Conservation (phyloP, 2,797 vertebrate species). For the Crocodylus rhombifer region DNA sequence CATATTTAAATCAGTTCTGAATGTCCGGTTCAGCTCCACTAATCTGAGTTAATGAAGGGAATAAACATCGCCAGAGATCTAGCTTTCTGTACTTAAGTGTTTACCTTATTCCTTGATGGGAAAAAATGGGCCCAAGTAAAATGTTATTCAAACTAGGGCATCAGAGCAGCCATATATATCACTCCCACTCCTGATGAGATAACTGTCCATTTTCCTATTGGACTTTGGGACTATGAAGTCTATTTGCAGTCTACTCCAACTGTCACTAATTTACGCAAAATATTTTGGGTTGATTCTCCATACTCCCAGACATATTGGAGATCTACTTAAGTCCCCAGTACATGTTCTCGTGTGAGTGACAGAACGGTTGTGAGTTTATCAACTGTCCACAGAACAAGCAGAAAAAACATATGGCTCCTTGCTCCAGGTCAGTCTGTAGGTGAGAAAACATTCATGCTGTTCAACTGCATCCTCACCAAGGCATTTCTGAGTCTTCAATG, state of each 20-base stretch:
- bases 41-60: not conserved
- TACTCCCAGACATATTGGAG: not conserved
- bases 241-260: not conserved
- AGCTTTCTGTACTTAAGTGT: not conserved
- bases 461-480: fast-evolving
- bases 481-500: not conserved
- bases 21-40: not conserved
- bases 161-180: not conserved
- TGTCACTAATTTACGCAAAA: not conserved
- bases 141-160: not conserved
- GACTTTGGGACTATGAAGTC: not conserved
- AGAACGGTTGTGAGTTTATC: not conserved
- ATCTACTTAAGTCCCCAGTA: not conserved
- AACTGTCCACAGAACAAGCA: not conserved
- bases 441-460: not conserved
- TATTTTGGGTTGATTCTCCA: not conserved
- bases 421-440: fast-evolving
- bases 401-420: not conserved
- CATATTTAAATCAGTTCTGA: not conserved
- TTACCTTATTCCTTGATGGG: not conserved
- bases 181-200: not conserved
- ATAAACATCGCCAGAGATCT: not conserved
- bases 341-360: not conserved
- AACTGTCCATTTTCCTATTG: not conserved
- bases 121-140: not conserved